Percentiles rank a stretch among this genome's conserved stretches.
phyloP scores from a whole-genome alignment of 2,797 vertebrate species.

The Sitta carolinensis region DNA sequence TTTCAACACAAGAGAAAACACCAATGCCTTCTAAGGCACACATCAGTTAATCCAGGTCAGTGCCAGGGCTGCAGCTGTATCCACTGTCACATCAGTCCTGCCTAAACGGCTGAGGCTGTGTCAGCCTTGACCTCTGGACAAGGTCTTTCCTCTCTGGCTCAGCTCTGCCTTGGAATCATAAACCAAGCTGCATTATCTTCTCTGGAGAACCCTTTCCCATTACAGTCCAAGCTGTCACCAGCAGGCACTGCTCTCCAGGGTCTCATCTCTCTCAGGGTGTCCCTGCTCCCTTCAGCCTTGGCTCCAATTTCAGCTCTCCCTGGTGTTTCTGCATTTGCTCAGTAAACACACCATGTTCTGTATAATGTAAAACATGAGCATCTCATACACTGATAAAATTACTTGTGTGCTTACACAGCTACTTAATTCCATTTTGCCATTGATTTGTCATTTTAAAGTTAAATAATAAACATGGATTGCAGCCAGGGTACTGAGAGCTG shows the following conservation, averaged over 20 bases:
- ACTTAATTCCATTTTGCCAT: conserved; percentile 53
- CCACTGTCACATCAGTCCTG: not conserved
- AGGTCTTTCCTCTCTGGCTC: not conserved
- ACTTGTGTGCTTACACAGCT: conserved; percentile 32
- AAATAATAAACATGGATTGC: conserved; percentile 62
- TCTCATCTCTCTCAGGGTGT: not conserved
- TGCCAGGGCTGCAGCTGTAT: not conserved
- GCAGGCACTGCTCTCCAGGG: not conserved
- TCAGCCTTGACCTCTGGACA: conserved; percentile 7
- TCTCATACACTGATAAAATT: conserved; percentile 17
- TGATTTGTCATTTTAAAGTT: conserved; percentile 72
- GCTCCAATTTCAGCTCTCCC: not conserved
- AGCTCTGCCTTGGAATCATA: not conserved
- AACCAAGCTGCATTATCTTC: not conserved
- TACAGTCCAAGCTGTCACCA: not conserved
- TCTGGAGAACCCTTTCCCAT: not conserved
- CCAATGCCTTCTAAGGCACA: not conserved
- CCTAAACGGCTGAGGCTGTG: not conserved
- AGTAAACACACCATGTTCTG: not conserved
- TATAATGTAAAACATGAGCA: not conserved
- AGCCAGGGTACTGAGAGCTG: conserved; percentile 35
- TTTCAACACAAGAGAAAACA: not conserved
- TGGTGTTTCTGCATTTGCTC: not conserved
- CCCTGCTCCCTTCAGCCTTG: not conserved
- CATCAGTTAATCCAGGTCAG: not conserved